Evolutionary conservation across 2,113 vertebrate genomes (phyloP), one percentile per base, ranked within the genome.

Genomic region (Brachypteracias leptosomus): DNA sequence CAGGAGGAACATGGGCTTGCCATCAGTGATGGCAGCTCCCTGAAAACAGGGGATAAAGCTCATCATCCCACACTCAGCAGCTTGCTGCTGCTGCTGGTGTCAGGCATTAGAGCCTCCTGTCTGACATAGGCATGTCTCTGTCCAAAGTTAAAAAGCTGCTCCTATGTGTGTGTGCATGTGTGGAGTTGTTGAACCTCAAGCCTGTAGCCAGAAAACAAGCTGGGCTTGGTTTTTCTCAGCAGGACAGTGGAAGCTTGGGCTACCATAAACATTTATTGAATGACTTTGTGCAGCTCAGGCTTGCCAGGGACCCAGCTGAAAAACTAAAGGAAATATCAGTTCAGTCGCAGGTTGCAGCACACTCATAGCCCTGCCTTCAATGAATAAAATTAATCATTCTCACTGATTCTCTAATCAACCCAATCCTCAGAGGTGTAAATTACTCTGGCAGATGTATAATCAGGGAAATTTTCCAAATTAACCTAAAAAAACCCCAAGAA

Each of bases 341-440:
- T 86, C 90, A 85, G 80, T 89, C 0, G 2, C 95, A 90, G 76
- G 83, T 79, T 95, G 94, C 80, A 85, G 66, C 49, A 38, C 49
- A 75, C 57, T 94, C 73, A 67, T 33, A 92, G 88, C 62, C 61
- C 44, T 89, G 83, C 80, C 90, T 92, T 94, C 93, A 78, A 78
- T 92, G 92, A 95, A 94, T 93, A 95, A 94, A 94, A 94, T 96
- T 94, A 96, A 96, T 96, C 83, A 94, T 93, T 95, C 76, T 85
- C 73, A 89, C 92, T 90, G 96, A 92, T 89, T 94, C 92, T 86
- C 80, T 93, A 97, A 97, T 96, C 96, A 96, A 33, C 77, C n/a
- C 73, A 90, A 13, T 93, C 93, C 93, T 95, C 93, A 82, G 80
- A 93, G 95, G 92, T 93, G 66, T 90, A 96, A 96, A 96, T 96